Percentiles rank a stretch among this genome's conserved stretches.
Conservation (phyloP, 2,113 vertebrate species). For the Ursus arctos region DNA sequence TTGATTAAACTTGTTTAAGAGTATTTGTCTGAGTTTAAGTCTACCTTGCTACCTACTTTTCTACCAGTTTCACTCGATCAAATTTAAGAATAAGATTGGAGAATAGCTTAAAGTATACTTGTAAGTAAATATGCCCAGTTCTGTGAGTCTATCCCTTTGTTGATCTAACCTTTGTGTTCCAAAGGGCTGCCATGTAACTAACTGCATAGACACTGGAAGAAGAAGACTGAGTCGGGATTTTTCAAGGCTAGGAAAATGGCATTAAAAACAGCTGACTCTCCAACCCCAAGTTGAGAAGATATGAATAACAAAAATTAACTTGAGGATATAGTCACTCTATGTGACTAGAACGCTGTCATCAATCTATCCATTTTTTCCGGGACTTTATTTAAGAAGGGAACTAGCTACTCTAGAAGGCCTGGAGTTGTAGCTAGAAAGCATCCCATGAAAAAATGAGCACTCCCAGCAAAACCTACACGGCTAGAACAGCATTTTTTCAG, state of each 20-base stretch:
- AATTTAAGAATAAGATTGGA: conserved; percentile 11
- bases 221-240: neutral
- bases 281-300: neutral
- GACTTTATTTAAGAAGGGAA: neutral
- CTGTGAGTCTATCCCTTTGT: neutral
- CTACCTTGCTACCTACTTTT: neutral
- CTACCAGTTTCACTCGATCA: neutral
- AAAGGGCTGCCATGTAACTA: neutral
- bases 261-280: neutral
- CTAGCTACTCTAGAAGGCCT: neutral
- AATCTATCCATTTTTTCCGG: neutral
- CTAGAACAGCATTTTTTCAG: neutral
- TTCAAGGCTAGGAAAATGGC: neutral
- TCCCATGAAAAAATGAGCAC: neutral
- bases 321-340: neutral
- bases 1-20: neutral
- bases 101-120: neutral
- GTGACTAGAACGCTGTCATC: neutral
- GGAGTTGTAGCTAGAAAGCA: neutral
- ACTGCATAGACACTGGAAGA: neutral
- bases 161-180: neutral
- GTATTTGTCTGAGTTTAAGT: neutral
- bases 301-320: neutral
- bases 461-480: neutral
- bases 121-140: neutral